A percentile compares a stretch with the other conserved stretches of the same genome.
Conservation (phyloP, 2,797 vertebrate genomes). For the Coilia nasus region DNA sequence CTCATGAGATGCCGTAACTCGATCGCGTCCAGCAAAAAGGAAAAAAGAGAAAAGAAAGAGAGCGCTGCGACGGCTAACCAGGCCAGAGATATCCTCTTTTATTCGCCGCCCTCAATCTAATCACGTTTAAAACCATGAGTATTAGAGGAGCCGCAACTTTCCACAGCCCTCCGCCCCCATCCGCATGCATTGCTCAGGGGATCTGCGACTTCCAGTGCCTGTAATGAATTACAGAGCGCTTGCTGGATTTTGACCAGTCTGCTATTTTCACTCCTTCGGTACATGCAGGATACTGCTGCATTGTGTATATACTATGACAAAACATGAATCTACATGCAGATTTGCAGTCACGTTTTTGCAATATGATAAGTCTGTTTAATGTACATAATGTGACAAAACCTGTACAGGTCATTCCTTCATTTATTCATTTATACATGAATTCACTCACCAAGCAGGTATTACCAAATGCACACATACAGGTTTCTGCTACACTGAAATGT, state of each 20-base stretch:
- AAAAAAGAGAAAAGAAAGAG: neutral
- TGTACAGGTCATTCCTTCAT: neutral
- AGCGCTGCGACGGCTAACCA: neutral
- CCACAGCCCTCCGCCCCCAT: neutral
- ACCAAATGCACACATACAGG: neutral
- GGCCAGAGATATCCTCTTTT: conserved; percentile 24
- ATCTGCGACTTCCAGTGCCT: neutral
- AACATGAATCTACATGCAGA: neutral
- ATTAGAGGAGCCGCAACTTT: conserved; percentile 15
- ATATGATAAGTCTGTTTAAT: too few species aligned
- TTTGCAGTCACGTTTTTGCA: too few species aligned
- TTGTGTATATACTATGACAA: neutral
- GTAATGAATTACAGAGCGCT: neutral
- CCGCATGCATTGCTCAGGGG: neutral
- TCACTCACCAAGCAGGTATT: neutral
- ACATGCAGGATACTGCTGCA: neutral
- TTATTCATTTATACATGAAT: neutral
- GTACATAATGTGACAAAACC: too few species aligned
- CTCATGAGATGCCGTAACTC: conserved; percentile 12
- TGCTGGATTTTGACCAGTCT: neutral
- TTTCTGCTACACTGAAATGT: neutral
- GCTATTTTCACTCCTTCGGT: neutral
- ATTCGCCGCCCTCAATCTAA: conserved; percentile 18
- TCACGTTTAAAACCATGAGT: conserved; percentile 19
- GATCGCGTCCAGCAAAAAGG: conserved; percentile 5